These are phyloP conservation scores for Acanthopagrus latus DNA, from an alignment of 2,797 vertebrate genomes.

Conservation along the genomic window DNA sequence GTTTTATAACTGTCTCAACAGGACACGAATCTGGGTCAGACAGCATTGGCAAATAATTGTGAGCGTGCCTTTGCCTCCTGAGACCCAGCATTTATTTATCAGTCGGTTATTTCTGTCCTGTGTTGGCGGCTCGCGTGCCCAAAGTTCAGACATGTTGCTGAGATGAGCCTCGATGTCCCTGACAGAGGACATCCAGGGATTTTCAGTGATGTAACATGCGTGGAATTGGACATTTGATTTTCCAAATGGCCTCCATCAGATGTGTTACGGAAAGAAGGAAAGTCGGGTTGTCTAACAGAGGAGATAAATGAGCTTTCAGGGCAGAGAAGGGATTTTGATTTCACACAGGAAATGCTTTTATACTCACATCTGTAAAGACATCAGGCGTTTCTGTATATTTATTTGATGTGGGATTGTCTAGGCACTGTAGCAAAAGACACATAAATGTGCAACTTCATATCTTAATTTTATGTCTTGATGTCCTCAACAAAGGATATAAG, in stretches of 20 bases:
- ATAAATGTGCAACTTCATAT: not conserved
- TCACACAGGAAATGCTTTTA: not conserved
- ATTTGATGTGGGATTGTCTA: not conserved
- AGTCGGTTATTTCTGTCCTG: conserved; percentile 12
- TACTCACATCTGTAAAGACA: not conserved
- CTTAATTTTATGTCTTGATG: not conserved
- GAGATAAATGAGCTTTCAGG: not conserved
- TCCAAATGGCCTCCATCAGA: conserved; percentile 7
- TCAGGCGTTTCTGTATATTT: not conserved
- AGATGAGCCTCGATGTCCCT: not conserved
- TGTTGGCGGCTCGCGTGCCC: conserved; percentile 10
- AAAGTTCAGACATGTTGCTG: conserved; percentile 25
- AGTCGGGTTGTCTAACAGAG: not conserved
- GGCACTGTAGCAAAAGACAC: not conserved
- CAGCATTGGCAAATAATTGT: conserved; percentile 31
- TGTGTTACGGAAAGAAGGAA: not conserved
- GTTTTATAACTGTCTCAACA: conserved; percentile 33
- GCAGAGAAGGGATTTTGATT: not conserved
- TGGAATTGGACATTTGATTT: not conserved
- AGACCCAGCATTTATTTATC: conserved; percentile 19
- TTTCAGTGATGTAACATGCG: conserved; percentile 30
- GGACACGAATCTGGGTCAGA: conserved; percentile 47
- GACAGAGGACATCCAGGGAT: conserved; percentile 26
- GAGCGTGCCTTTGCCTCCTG: conserved; percentile 29
- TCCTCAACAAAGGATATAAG: not conserved